phyloP scores from a whole-genome alignment of 2,797 vertebrate species.

The Gymnocypris eckloni region DNA sequence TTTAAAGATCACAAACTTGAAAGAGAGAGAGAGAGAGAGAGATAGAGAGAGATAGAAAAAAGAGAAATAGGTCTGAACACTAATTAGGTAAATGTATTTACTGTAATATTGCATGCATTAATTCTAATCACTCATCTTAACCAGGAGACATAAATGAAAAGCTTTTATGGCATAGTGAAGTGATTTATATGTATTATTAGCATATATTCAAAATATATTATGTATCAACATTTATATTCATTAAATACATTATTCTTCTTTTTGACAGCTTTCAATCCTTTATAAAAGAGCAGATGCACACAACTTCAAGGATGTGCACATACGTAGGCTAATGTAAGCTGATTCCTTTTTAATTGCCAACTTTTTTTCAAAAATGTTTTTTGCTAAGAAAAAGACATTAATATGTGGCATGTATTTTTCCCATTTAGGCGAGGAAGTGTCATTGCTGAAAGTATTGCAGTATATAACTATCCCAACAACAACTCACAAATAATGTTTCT shows the following conservation, averaged over 20 bases:
- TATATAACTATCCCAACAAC: slow-evolving; percentile 73
- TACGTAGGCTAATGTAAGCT: slow-evolving; percentile 68
- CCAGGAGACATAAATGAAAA: not conserved
- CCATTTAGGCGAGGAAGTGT: slow-evolving; percentile 64
- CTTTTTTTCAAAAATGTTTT: not conserved
- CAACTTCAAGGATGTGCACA: slow-evolving; percentile 62
- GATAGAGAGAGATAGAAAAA: no score
- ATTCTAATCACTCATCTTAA: not conserved
- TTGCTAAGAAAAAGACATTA: not conserved
- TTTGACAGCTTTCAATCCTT: slow-evolving; percentile 65
- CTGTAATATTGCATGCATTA: not conserved
- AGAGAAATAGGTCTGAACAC: not conserved
- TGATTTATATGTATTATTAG: not conserved
- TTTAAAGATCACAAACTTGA: not conserved
- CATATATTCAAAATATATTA: not conserved
- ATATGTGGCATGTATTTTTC: slow-evolving; percentile 17
- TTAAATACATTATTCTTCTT: not conserved
- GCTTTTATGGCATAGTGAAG: not conserved
- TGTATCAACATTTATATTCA: not conserved
- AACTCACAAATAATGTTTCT: slow-evolving; percentile 71
- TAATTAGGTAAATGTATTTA: not conserved
- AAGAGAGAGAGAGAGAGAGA: not conserved
- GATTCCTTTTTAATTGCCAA: not conserved
- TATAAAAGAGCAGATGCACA: slow-evolving; percentile 66
- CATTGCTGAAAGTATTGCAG: slow-evolving; percentile 63